Base-by-base conservation (phyloP, 2,888 invertebrate species). In the Stomorhina lunata region DNA sequence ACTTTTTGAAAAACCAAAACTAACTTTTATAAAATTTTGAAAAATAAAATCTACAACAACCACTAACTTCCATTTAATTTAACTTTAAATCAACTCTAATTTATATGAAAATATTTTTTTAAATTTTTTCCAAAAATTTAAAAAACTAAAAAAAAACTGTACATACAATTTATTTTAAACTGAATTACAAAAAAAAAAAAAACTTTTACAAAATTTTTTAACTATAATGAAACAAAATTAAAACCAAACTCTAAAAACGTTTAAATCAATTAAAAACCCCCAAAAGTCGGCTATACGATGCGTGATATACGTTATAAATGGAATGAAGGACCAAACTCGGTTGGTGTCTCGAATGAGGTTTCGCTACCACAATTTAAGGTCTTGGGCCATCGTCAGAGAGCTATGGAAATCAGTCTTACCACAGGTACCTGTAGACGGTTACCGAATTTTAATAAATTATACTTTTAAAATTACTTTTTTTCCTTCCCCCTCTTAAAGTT, bases 341-440 rank as follows among this genome's bases (percentile, higher is more conserved):
- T 98, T 92, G 97, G 97, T 92, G 97, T 98, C 91, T 97, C 97
- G 93, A 96, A 95, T 93, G 97, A 97, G 93, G 97, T 98, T 93
- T 97, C 97, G 91, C 95, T 98, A 92, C 98, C 98, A 92, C 98
- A 98, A 94, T 98, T 98, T 95, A 97, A 97, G 94, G 97, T 98
- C 92, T 95, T 98, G 93, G 98, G 98, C 91, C 97, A 97, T 94
- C 96, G 97, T 90, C 97, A 97, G 93, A 96, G 96, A 92, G 97
- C 96, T 91, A 96, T 96, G 96, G 97, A 97, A 93, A 97, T 97
- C 94, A 96, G 96, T 93, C 96, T 98, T 91, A 97, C 97, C 92
- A 97, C 97, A 95, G 97, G 97, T 98, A 96, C 92, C 92, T 92
- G 91, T 92, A 91, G 92, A 91, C 91, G 91, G 91, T 91, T 90